phyloP scores from a whole-genome alignment of 2,888 invertebrate genomes.

The Emmelina monodactyla region DNA sequence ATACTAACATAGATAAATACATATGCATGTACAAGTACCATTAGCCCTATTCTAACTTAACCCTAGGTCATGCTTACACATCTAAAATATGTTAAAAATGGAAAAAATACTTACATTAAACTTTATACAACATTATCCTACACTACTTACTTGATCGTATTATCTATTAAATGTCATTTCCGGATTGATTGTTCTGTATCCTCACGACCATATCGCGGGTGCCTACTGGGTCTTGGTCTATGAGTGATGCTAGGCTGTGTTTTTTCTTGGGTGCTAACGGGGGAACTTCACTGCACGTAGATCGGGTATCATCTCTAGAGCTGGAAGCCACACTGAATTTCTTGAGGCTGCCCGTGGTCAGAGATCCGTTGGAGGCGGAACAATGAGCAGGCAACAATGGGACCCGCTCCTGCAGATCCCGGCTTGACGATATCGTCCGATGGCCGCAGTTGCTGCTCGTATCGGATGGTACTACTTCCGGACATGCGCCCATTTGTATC shows the following conservation, averaged over 20 bases:
- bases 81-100: too few species aligned
- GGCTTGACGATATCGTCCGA: constrained; percentile 30
- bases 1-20: too few species aligned
- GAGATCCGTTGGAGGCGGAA: constrained; percentile 53
- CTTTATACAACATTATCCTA: neutral
- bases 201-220: constrained; percentile 53
- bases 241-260: constrained; percentile 51
- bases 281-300: constrained; percentile 52
- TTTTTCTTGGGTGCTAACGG: constrained; percentile 52
- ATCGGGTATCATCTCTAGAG: constrained; percentile 45
- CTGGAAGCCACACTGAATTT: constrained; percentile 43
- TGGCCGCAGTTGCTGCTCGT: constrained; percentile 35
- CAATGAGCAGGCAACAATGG: constrained; percentile 52
- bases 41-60: too few species aligned
- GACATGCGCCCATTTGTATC: constrained; percentile 51
- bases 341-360: constrained; percentile 48
- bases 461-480: constrained; percentile 37
- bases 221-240: constrained; percentile 44
- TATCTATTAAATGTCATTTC: constrained; percentile 46
- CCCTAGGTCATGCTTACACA: too few species aligned
- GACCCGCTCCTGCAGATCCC: constrained; percentile 46
- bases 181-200: constrained; percentile 46
- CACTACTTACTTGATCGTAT: constrained; percentile 4
- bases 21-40: too few species aligned
- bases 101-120: too few species aligned